These are phyloP conservation scores for Tragelaphus strepsiceros DNA, from an alignment of 2,113 vertebrate genomes.

Conservation along the genomic window DNA sequence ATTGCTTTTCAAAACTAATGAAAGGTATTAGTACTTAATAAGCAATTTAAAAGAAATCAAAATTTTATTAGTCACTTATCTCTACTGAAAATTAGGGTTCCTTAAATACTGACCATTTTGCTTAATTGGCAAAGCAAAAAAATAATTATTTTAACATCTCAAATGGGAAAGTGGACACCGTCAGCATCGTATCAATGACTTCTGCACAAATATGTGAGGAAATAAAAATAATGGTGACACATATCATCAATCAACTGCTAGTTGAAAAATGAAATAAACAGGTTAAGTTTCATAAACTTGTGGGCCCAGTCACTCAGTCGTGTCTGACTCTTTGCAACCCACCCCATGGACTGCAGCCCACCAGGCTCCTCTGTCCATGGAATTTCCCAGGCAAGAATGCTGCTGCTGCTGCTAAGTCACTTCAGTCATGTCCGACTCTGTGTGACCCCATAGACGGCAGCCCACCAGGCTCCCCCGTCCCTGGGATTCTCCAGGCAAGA, in stretches of 20 bases:
- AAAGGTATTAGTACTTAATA: not conserved
- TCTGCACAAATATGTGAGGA: not conserved
- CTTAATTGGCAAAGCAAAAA: not conserved
- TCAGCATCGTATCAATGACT: not conserved
- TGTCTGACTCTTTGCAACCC: not conserved
- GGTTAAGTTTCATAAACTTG: not conserved
- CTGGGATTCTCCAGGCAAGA: not conserved
- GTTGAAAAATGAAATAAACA: not conserved
- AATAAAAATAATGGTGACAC: not conserved
- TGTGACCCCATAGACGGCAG: not conserved
- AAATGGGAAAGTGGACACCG: not conserved
- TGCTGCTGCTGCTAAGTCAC: not conserved
- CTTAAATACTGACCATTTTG: not conserved
- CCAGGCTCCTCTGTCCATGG: not conserved
- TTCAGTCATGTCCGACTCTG: not conserved
- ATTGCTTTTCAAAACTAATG: not conserved
- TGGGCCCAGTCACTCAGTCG: not conserved
- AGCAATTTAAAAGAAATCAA: not conserved
- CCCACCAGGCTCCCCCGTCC: not conserved
- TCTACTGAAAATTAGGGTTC: not conserved
- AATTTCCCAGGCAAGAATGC: not conserved
- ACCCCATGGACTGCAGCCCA: not conserved
- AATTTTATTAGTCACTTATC: not conserved
- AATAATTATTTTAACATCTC: not conserved
- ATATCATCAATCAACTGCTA: not conserved